Evolutionary conservation across 2,888 invertebrate genomes (phyloP).

Genomic region (Perizoma flavofasciatum): DNA sequence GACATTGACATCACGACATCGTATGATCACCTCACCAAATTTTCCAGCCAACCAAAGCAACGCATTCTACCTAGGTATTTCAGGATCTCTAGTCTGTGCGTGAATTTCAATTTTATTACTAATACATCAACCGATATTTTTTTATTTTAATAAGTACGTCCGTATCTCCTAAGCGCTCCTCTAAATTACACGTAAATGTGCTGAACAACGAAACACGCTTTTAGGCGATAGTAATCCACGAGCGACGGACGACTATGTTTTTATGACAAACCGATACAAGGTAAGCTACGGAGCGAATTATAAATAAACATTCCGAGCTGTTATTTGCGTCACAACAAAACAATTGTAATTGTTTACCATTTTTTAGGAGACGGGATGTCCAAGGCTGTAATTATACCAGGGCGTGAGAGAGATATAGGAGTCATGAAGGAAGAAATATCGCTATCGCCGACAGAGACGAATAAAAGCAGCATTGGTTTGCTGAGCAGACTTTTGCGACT

Average conservation of each 20-base stretch:
- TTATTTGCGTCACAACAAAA: conserved; percentile 77
- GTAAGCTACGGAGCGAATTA: conserved; percentile 48
- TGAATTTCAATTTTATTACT: no score
- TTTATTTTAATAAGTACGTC: no score
- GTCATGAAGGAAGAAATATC: conserved; percentile 69
- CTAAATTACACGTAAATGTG: no score
- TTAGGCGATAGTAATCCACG: no score
- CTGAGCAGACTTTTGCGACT: conserved; percentile 70
- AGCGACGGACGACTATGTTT: conserved; percentile 54
- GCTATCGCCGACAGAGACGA: conserved; percentile 68
- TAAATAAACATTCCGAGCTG: conserved; percentile 66
- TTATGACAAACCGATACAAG: conserved; percentile 64
- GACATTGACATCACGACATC: no score
- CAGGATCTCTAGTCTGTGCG: no score
- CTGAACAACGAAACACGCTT: no score
- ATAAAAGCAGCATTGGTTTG: conserved; percentile 64
- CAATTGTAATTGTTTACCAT: conserved; percentile 43
- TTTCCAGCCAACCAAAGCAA: no score
- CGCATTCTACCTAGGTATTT: no score
- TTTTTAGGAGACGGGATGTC: conserved; percentile 61
- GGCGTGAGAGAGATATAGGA: conserved; percentile 68
- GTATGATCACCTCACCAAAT: no score
- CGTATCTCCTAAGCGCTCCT: no score
- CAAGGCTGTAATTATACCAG: conserved; percentile 73
- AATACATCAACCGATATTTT: no score